Percentiles rank a stretch among this genome's conserved stretches.
phyloP scores from a whole-genome alignment of 2,888 invertebrate genomes.

The Drosophila anomalipes region DNA sequence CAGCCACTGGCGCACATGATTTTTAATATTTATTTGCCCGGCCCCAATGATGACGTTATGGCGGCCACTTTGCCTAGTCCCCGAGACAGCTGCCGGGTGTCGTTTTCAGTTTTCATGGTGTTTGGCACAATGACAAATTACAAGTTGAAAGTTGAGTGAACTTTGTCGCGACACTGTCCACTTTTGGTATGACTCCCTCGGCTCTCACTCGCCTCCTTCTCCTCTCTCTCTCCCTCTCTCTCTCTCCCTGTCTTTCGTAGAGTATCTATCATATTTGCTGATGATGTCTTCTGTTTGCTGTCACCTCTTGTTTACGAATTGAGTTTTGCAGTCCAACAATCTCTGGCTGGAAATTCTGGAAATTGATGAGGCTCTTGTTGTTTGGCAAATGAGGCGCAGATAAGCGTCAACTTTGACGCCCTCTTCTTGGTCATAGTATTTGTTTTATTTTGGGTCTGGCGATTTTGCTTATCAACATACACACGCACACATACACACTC shows the following conservation, averaged over 20 bases:
- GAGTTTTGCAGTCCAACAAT: conserved; percentile 58
- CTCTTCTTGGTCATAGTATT: conserved; percentile 35
- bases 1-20: conserved; percentile 53
- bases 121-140: conserved; percentile 78
- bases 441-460: conserved; percentile 29
- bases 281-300: conserved; percentile 46
- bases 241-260: neutral
- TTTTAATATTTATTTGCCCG: conserved; percentile 59
- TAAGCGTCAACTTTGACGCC: conserved; percentile 78
- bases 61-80: conserved; percentile 50
- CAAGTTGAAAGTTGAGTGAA: conserved; percentile 80
- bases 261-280: conserved; percentile 25
- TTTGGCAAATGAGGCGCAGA: conserved; percentile 78
- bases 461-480: conserved; percentile 50
- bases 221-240: neutral
- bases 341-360: conserved; percentile 31
- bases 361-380: conserved; percentile 77
- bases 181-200: conserved; percentile 32
- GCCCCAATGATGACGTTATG: conserved; percentile 63
- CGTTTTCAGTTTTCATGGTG: conserved; percentile 54
- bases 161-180: conserved; percentile 67
- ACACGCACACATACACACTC: neutral
- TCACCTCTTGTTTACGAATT: conserved; percentile 54
- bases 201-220: neutral
- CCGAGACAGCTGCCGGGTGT: conserved; percentile 64